Percentiles rank a stretch among this genome's conserved stretches.
Conservation (phyloP, 1,140 invertebrate species). For the Mamestra configurata region DNA sequence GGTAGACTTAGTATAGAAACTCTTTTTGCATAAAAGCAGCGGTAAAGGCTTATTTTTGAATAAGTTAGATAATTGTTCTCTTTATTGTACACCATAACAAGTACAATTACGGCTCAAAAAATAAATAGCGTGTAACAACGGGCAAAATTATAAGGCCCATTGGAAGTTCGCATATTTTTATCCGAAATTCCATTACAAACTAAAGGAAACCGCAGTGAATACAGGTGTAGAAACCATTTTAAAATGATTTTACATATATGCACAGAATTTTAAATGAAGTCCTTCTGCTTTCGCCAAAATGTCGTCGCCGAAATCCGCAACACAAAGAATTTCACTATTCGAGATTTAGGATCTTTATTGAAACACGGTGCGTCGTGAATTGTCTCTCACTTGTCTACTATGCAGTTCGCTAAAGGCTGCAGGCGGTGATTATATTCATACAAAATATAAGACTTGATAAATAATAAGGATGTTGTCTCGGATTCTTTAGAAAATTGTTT, state of each 20-base stretch:
- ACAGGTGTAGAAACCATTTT: constrained; percentile 24
- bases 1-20: too few relatives aligned
- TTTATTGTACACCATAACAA: too few relatives aligned
- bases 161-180: too few relatives aligned
- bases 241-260: neutral
- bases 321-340: constrained; percentile 42
- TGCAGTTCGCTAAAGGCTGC: constrained; percentile 26
- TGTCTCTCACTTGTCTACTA: neutral
- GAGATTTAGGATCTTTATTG: constrained; percentile 15
- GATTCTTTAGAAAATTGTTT: too few relatives aligned
- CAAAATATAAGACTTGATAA: too few relatives aligned
- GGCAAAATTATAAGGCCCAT: too few relatives aligned
- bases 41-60: too few relatives aligned
- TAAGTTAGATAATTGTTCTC: too few relatives aligned
- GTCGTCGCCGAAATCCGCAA: constrained; percentile 21
- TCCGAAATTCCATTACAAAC: neutral
- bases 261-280: constrained; percentile 46
- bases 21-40: too few relatives aligned
- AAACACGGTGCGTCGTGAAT: constrained; percentile 9
- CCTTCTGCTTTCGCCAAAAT: constrained; percentile 35
- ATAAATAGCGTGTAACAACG: too few relatives aligned
- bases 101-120: too few relatives aligned
- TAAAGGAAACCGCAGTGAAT: neutral
- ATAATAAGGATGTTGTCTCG: too few relatives aligned
- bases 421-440: neutral